Evolutionary conservation across 2,888 invertebrate genomes (phyloP), one percentile per base, ranked within the genome.

Genomic region (Dryobotodes eremita): DNA sequence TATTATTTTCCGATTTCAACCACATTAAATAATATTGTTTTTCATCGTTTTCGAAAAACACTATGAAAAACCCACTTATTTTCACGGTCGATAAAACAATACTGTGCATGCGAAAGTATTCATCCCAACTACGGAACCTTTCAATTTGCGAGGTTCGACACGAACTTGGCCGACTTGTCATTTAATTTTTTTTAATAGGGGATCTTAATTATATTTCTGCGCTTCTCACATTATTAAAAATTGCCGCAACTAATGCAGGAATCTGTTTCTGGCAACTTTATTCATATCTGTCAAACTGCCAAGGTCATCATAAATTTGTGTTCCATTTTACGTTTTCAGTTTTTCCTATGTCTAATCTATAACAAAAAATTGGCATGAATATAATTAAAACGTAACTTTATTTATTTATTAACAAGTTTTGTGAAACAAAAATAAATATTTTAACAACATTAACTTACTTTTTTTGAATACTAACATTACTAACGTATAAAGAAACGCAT

Each of bases 241-340:
- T 68, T 85, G 69, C 85, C 81, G 57, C 0, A 64, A 65, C 23
- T 48, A 11, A 20, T 11, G 71, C 57, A 75, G 13, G 72, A 50
- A 42, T 57, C 36, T 13, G 8, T 26, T 17, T 70, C 69, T 80
- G 74, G 66, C 65, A 81, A 76, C 73, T 62, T 72, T 71, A 76
- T 59, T 69, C 17, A 59, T 50, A 55, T 64, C 78, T 89, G 90
- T 91, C 90, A 91, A 83, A 84, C 82, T 46, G 73, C 80, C 89
- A 91, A 92, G 91, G 91, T 88, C 89, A 83, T 86, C 72, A 53
- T 69, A 75, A 48, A 78, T 64, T 50, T 68, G 68, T 84, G 86
- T 89, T 92, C 78, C 89, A 20, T 87, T 89, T 66, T 50, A 88
- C 23, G 42, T 2, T n/a, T 0, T 23, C 48, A 46, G 20, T n/a